A percentile compares a stretch with the other conserved stretches of the same genome.
These are phyloP conservation scores for Parnassius mnemosyne DNA, from an alignment of 2,888 invertebrate species.

Conservation along the genomic window DNA sequence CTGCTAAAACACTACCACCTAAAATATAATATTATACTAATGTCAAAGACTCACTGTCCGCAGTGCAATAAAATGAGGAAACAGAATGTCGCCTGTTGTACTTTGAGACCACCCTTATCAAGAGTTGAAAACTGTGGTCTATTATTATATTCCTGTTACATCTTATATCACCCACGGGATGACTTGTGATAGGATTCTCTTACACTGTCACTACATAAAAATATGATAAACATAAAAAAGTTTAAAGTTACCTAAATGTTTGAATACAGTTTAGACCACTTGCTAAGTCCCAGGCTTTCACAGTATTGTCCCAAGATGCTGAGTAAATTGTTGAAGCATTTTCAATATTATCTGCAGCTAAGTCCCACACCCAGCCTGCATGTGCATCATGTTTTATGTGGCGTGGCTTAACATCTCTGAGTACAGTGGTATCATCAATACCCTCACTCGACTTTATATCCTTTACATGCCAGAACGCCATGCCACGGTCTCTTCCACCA, in stretches of 20 bases:
- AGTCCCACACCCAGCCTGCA: conserved; percentile 83
- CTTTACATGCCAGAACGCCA: conserved; percentile 75
- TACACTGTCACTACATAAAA: too few relatives aligned
- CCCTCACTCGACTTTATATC: conserved; percentile 50
- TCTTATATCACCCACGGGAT: too few relatives aligned
- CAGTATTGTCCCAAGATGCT: conserved; percentile 82
- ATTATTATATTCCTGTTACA: too few relatives aligned
- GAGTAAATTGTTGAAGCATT: conserved; percentile 75
- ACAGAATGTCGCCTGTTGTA: too few relatives aligned
- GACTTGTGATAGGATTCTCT: too few relatives aligned
- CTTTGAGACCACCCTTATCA: too few relatives aligned
- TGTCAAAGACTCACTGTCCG: too few relatives aligned
- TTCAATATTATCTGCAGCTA: conserved; percentile 65
- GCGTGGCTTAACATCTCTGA: conserved; percentile 52
- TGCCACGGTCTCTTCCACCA: conserved; percentile 80
- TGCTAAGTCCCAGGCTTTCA: conserved; percentile 79
- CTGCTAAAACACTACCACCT: too few relatives aligned
- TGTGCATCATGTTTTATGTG: conserved; percentile 73
- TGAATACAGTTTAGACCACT: conserved; percentile 65
- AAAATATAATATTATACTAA: too few relatives aligned
- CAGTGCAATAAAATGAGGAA: too few relatives aligned
- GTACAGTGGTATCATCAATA: conserved; percentile 43
- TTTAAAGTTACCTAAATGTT: conserved; percentile 66
- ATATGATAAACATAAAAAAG: not conserved
- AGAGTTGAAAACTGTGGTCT: too few relatives aligned